Conservation (phyloP, 2,888 invertebrate genomes). For the Dynastes tityus region DNA sequence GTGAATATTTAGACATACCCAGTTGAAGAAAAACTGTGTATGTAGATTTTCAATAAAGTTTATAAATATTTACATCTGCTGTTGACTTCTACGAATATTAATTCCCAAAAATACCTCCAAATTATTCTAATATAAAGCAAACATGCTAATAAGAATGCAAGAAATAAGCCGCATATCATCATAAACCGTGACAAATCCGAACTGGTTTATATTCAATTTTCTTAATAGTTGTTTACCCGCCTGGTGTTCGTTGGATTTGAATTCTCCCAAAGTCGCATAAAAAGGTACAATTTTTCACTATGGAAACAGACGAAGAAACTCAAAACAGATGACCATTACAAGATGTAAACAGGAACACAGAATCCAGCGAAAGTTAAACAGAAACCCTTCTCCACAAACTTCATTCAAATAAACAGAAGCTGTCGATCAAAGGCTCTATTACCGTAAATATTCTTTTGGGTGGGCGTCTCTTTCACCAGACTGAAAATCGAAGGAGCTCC, state of each 20-base stretch:
- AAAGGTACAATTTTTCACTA: slow-evolving; percentile 26
- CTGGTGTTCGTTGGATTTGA: not conserved
- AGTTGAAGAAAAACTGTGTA: too few relatives aligned
- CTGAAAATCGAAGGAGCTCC: slow-evolving; percentile 26
- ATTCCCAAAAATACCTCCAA: too few relatives aligned
- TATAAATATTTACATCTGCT: too few relatives aligned
- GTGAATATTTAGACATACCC: too few relatives aligned
- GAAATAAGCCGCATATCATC: too few relatives aligned
- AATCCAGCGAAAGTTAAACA: slow-evolving; percentile 33
- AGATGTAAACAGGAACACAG: slow-evolving; percentile 42
- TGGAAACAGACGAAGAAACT: slow-evolving; percentile 19
- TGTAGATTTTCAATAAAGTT: too few relatives aligned
- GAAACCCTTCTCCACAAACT: slow-evolving; percentile 38
- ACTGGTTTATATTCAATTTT: not conserved
- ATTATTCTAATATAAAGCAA: too few relatives aligned
- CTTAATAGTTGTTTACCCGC: not conserved
- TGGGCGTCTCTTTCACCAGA: slow-evolving; percentile 41
- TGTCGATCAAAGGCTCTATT: slow-evolving; percentile 46
- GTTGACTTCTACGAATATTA: too few relatives aligned
- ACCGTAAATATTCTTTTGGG: slow-evolving; percentile 42
- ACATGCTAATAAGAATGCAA: too few relatives aligned
- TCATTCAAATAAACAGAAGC: slow-evolving; percentile 45
- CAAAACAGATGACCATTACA: slow-evolving; percentile 43
- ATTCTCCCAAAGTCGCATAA: not conserved
- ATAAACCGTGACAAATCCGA: slow-evolving; percentile 3